phyloP scores from a whole-genome alignment of 2,797 vertebrate genomes.

The Oreonectes daqikongensis region DNA sequence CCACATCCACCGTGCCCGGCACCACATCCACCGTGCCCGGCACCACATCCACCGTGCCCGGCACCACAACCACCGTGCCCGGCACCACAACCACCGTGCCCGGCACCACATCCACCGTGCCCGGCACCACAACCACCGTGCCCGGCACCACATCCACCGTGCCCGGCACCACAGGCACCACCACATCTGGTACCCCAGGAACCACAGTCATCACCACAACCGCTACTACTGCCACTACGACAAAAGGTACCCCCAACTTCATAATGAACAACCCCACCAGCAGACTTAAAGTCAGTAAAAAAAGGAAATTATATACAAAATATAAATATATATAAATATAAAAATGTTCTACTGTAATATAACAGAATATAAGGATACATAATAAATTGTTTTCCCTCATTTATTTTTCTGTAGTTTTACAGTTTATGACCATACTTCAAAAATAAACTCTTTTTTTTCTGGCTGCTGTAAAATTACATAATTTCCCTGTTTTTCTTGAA shows the following conservation, averaged over 20 bases:
- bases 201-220: not conserved
- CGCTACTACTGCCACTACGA: not conserved
- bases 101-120: not conserved
- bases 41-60: not conserved
- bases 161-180: not conserved
- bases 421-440: too few relatives aligned
- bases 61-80: not conserved
- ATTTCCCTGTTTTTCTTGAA: too few relatives aligned
- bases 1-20: not conserved
- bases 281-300: too few relatives aligned
- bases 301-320: too few relatives aligned
- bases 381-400: too few relatives aligned
- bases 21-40: not conserved
- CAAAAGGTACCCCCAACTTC: not conserved
- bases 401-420: too few relatives aligned
- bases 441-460: too few relatives aligned
- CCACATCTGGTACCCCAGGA: not conserved
- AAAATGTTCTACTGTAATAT: too few relatives aligned
- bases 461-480: too few relatives aligned
- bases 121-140: not conserved
- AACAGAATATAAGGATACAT: too few relatives aligned
- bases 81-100: not conserved
- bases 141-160: not conserved
- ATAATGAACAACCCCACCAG: not conserved
- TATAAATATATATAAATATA: too few relatives aligned